phyloP scores from a whole-genome alignment of 2,113 vertebrate species.

The Phaetusa simplex region DNA sequence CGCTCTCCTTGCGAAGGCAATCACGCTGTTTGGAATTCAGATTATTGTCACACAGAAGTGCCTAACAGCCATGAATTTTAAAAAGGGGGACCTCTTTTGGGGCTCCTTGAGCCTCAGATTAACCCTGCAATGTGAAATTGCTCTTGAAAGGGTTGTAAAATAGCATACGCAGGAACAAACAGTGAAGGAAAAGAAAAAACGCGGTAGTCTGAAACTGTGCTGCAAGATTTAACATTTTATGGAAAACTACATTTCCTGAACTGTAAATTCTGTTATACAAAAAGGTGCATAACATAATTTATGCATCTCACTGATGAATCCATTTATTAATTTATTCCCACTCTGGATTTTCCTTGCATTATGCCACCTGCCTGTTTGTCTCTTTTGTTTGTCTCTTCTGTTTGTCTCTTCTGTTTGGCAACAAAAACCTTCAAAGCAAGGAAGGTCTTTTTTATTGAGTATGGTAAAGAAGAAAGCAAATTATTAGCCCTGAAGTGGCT shows the following conservation, averaged over 20 bases:
- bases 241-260: not conserved
- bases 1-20: not conserved
- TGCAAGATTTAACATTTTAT: not conserved
- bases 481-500: not conserved
- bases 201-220: not conserved
- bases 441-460: not conserved
- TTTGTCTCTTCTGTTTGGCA: not conserved
- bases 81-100: not conserved
- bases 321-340: not conserved
- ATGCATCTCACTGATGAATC: not conserved
- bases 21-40: not conserved
- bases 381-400: too few species aligned
- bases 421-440: not conserved
- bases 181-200: not conserved
- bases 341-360: not conserved
- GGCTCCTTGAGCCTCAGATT: not conserved
- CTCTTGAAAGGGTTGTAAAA: not conserved
- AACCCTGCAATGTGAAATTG: not conserved
- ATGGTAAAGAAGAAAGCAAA: not conserved
- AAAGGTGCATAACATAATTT: not conserved
- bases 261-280: not conserved
- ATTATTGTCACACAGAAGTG: not conserved
- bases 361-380: not conserved
- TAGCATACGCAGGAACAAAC: not conserved
- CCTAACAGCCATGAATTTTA: not conserved